These are phyloP conservation scores for Spondyliosoma cantharus DNA, from an alignment of 2,797 vertebrate genomes.

Conservation along the genomic window DNA sequence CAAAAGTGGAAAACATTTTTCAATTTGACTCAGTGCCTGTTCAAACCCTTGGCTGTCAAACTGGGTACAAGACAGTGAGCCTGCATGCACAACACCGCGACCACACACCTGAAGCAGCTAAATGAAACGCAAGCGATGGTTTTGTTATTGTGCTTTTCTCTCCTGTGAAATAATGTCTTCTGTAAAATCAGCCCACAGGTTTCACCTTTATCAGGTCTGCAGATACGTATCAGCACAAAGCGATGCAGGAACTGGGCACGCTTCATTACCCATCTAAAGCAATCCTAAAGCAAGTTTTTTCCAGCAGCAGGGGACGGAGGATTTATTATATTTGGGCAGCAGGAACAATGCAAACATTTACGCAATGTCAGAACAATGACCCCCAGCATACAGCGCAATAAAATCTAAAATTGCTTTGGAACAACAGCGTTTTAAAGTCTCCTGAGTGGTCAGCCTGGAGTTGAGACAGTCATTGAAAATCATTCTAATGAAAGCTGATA, in stretches of 20 bases:
- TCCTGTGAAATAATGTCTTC: not conserved
- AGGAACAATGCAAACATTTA: not conserved
- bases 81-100: not conserved
- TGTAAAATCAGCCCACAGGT: not conserved
- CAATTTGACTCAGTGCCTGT: conserved; percentile 3
- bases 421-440: not conserved
- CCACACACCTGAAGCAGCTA: not conserved
- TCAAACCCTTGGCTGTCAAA: no score
- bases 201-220: not conserved
- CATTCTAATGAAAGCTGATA: not conserved
- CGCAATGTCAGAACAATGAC: conserved; percentile 8
- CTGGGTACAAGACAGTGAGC: not conserved
- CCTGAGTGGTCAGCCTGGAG: not conserved
- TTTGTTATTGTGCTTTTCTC: not conserved
- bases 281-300: not conserved
- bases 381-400: not conserved
- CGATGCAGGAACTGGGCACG: not conserved
- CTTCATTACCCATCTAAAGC: not conserved
- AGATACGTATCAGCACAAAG: not conserved
- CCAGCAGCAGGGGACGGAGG: not conserved
- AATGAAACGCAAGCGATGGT: not conserved
- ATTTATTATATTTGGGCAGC: conserved; percentile 2
- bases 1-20: not conserved
- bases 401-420: not conserved
- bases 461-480: conserved; percentile 10